Evolutionary conservation across 2,113 vertebrate genomes (phyloP).

Genomic region (Mastomys coucha): DNA sequence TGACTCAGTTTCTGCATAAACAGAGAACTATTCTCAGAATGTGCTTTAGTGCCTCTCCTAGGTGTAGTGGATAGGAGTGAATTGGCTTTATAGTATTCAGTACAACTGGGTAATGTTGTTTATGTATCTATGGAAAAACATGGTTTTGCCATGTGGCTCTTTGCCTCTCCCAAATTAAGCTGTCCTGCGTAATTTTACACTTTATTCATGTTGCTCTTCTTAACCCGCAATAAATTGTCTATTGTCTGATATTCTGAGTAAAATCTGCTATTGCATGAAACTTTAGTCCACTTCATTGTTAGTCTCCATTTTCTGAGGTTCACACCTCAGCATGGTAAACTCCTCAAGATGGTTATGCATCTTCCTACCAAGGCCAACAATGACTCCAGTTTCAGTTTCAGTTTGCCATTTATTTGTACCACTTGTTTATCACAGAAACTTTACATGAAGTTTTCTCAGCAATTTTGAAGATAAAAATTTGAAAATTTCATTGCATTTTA

Average conservation of each 20-base stretch:
- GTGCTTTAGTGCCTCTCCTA: background rate
- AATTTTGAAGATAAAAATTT: slow-evolving; percentile 33
- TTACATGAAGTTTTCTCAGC: background rate
- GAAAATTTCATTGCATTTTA: slow-evolving; percentile 42
- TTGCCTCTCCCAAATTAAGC: too few species aligned
- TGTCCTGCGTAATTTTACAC: background rate
- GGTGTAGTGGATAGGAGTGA: background rate
- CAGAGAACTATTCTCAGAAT: background rate
- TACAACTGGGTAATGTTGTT: too few species aligned
- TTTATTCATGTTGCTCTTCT: background rate
- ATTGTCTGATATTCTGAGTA: too few species aligned
- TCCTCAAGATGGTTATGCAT: background rate
- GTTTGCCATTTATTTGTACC: slow-evolving; percentile 11
- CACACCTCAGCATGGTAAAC: too few species aligned
- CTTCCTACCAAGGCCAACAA: background rate
- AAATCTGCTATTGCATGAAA: too few species aligned
- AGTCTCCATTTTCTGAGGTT: background rate
- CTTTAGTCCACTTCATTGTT: background rate
- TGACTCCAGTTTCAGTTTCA: background rate
- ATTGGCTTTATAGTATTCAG: background rate
- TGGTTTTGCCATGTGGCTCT: background rate
- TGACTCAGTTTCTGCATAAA: background rate
- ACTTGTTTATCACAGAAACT: slow-evolving; percentile 22
- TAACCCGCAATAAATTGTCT: background rate
- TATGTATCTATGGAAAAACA: background rate